A percentile compares a stretch with the other conserved stretches of the same genome.
These are phyloP conservation scores for Dolichomitus sp. DNA, from an alignment of 2,888 invertebrate genomes.

Conservation along the genomic window DNA sequence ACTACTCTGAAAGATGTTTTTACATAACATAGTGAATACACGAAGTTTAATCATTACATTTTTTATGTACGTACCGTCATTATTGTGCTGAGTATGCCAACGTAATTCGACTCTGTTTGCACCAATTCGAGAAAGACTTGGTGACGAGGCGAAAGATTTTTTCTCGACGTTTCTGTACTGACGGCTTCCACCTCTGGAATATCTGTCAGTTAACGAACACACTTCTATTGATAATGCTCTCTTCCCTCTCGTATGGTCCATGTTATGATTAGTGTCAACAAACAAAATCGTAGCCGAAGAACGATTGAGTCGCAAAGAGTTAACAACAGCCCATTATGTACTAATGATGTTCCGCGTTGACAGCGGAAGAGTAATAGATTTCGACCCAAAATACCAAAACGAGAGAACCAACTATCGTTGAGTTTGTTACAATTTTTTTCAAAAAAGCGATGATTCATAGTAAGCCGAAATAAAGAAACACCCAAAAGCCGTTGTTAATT, in stretches of 20 bases:
- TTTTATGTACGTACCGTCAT: conserved; percentile 90
- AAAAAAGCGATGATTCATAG: neutral
- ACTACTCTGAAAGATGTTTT: too few relatives aligned
- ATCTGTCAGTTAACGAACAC: conserved; percentile 80
- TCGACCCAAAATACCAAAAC: neutral
- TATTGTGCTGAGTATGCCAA: conserved; percentile 97
- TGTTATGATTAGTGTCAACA: conserved; percentile 62
- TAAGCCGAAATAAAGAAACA: neutral
- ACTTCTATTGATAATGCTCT: conserved; percentile 75
- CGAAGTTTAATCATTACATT: too few relatives aligned
- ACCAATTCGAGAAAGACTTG: conserved; percentile 96
- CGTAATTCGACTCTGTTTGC: conserved; percentile 99
- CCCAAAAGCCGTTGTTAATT: conserved; percentile 11
- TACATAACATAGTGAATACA: too few relatives aligned
- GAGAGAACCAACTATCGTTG: neutral
- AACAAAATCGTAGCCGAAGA: conserved; percentile 24
- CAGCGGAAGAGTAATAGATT: neutral
- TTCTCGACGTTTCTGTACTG: conserved; percentile 89
- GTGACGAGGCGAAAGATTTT: conserved; percentile 92
- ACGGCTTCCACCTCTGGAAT: conserved; percentile 88
- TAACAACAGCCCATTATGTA: conserved; percentile 7
- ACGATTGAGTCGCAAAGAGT: conserved; percentile 1
- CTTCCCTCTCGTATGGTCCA: conserved; percentile 80
- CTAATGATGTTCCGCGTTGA: neutral
- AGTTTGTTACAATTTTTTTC: neutral